Base-by-base conservation (phyloP, 1,140 invertebrate genomes). In the Calephelis virginiensis region DNA sequence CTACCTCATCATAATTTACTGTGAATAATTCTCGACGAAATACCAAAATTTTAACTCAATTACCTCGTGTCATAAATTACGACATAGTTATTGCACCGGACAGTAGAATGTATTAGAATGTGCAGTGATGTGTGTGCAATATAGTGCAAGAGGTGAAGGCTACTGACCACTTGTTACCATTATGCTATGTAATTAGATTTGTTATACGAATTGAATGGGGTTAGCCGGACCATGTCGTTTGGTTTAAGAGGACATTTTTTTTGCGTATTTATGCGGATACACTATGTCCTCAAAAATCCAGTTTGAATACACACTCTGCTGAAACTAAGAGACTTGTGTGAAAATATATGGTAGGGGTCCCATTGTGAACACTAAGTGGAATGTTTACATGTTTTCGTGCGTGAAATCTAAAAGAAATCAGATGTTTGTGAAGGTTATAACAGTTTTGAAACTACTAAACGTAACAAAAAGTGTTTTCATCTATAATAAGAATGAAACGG, bases 91-190 rank as follows among this genome's bases (percentile, higher is more conserved):
- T 74, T 69, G 70, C 68, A 68, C 66, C 62, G 70, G 69, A 72
- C 67, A 61, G 60, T 69, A 74, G 72, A 76, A 74, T 74, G 69
- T 75, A 67, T 75, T 73, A 68, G 74, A 73, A 73, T 68, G 74
- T 70, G 67, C 64, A 69, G 48, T 49, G 64, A 45, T 64, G 64
- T 40, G 64, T 53, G 63, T 63, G 64, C 60, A 69, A 66, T 40
- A 17, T 61, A 59, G 71, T 66, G 66, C 63, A 61, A 65, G 65
- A 65, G 71, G 66, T 68, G 72, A 73, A 73, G 72, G 72, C 63
- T 68, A 68, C 43, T 67, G 49, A 37, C 65, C 65, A 47, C 45
- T 38, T 50, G 61, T 63, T 63, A 63, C 43, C 38, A 53, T 53
- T 45, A 56, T 43, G 50, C 53, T 56, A 14, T 43, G 63, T 59